Evolutionary conservation across 2,113 vertebrate species (phyloP).

Genomic region (Menidia beryllina): DNA sequence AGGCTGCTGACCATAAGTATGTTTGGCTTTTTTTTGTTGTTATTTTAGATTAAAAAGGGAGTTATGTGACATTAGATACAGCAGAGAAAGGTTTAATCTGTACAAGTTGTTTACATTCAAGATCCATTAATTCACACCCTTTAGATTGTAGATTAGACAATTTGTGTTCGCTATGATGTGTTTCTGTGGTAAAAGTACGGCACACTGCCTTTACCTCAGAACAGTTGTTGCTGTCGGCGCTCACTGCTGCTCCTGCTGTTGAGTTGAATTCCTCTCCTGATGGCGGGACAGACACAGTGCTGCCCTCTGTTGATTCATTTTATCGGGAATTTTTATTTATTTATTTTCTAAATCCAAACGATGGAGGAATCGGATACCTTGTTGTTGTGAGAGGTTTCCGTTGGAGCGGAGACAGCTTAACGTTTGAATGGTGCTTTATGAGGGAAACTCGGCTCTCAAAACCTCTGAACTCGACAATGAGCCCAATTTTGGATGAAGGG

Average conservation of each 20-base stretch:
- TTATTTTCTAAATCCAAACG: background rate
- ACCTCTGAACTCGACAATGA: background rate
- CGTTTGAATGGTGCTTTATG: background rate
- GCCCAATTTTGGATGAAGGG: background rate
- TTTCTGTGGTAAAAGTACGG: background rate
- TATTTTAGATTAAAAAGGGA: background rate
- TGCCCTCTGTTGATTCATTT: constrained; percentile 53
- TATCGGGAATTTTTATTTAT: background rate
- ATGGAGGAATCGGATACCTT: background rate
- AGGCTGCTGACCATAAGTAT: background rate
- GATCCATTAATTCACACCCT: too few relatives aligned
- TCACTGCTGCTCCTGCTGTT: constrained; percentile 16
- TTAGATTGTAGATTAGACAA: too few relatives aligned
- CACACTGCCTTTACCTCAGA: constrained; percentile 3
- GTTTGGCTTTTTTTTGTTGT: too few relatives aligned
- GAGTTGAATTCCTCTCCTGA: constrained; percentile 14
- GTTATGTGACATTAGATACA: background rate
- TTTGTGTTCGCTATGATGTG: too few relatives aligned
- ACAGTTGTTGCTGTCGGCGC: constrained; percentile 14
- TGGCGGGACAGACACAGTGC: constrained; percentile 24
- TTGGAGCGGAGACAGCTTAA: background rate
- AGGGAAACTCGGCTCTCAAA: background rate
- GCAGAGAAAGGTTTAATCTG: too few relatives aligned
- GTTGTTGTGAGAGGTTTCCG: background rate
- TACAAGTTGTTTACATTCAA: too few relatives aligned